These are phyloP conservation scores for Delphinus delphis DNA, from an alignment of 2,113 vertebrate genomes.

Conservation along the genomic window DNA sequence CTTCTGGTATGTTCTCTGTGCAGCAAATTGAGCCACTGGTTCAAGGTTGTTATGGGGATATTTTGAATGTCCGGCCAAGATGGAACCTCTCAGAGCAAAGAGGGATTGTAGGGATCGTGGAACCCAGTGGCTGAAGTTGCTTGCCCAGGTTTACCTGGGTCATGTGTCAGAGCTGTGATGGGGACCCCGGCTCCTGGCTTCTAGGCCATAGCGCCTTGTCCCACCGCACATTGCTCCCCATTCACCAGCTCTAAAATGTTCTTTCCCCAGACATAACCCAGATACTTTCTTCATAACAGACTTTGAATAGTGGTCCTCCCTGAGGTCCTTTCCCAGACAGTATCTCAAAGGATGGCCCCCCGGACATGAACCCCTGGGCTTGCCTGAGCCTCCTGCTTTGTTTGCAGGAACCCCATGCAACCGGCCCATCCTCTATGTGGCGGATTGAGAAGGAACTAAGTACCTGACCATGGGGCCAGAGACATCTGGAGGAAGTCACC, in stretches of 20 bases:
- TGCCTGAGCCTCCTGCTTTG: neutral
- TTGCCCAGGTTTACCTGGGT: neutral
- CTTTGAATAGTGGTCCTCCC: neutral
- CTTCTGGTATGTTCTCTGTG: neutral
- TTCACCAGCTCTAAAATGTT: neutral
- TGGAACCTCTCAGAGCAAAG: neutral
- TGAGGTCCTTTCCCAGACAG: neutral
- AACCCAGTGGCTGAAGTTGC: neutral
- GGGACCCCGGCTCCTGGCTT: neutral
- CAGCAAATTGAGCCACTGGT: neutral
- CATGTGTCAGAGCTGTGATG: neutral
- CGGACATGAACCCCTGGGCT: neutral
- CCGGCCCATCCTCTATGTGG: neutral
- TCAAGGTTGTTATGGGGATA: neutral
- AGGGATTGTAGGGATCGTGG: neutral
- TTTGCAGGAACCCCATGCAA: neutral
- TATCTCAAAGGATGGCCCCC: neutral
- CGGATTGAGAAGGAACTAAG: neutral
- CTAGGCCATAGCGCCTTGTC: neutral
- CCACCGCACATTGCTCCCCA: rapidly evolving
- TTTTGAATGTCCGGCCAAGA: neutral
- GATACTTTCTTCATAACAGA: neutral
- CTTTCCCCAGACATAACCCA: neutral
- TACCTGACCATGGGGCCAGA: neutral
- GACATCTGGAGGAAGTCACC: neutral